Evolutionary conservation across 2,888 invertebrate species (phyloP).

Genomic region (Thyatira batis): DNA sequence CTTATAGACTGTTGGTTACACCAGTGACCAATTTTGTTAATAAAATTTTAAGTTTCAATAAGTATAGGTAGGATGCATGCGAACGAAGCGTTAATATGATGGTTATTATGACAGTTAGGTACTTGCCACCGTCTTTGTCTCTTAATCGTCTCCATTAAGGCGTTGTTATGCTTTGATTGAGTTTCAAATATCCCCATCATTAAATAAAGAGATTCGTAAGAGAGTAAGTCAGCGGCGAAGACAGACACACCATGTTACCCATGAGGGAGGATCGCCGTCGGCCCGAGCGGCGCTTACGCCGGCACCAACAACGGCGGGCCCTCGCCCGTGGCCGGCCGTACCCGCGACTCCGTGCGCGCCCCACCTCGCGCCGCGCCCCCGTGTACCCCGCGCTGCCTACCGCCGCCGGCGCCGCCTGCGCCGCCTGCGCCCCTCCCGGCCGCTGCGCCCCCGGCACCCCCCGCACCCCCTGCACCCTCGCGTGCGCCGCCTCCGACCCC

Average conservation of each 20-base stretch:
- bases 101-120: slow-evolving; percentile 61
- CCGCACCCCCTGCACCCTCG: too few relatives aligned
- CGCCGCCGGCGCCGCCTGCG: slow-evolving; percentile 24
- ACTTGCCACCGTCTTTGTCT: slow-evolving; percentile 31
- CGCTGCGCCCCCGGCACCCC: slow-evolving; percentile 12
- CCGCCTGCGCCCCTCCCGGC: background rate
- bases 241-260: slow-evolving; percentile 81
- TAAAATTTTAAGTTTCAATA: slow-evolving; percentile 40
- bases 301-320: slow-evolving; percentile 71
- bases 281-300: slow-evolving; percentile 72
- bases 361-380: slow-evolving; percentile 56
- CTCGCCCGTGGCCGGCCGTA: slow-evolving; percentile 57
- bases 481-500: slow-evolving; percentile 32
- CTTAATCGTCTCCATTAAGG: background rate
- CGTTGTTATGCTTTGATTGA: background rate
- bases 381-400: slow-evolving; percentile 39
- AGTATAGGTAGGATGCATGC: slow-evolving; percentile 47
- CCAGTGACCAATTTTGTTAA: slow-evolving; percentile 6
- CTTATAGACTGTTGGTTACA: background rate
- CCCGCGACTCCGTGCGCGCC: slow-evolving; percentile 61
- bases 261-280: slow-evolving; percentile 72
- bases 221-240: slow-evolving; percentile 63
- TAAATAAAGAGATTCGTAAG: slow-evolving; percentile 16
- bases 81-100: slow-evolving; percentile 71
- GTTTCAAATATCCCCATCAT: background rate